Evolutionary conservation across 2,797 vertebrate genomes (phyloP).

Genomic region (Argya squamiceps): DNA sequence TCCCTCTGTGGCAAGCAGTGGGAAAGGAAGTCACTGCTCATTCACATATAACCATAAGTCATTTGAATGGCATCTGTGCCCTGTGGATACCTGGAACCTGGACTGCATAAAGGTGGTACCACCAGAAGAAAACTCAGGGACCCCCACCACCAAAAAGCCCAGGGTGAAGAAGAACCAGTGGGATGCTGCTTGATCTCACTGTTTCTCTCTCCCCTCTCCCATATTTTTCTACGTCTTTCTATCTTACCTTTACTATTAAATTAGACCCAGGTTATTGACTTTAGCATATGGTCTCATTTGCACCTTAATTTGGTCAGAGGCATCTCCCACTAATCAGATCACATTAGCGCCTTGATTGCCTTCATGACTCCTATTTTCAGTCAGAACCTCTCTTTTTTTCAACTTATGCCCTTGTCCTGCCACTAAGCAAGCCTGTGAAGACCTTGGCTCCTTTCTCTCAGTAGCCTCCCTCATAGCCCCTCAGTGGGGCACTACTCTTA

Average conservation of each 20-base stretch:
- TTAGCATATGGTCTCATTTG: not conserved
- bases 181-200: not conserved
- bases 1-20: not conserved
- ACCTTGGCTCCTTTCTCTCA: not conserved
- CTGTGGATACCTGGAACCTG: not conserved
- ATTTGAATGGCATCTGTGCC: not conserved
- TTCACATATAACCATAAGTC: not conserved
- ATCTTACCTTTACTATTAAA: not conserved
- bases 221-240: not conserved
- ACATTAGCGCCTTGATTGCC: not conserved
- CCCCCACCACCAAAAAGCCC: not conserved
- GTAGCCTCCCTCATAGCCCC: rapidly evolving
- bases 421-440: not conserved
- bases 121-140: not conserved
- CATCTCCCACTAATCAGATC: not conserved
- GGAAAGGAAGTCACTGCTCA: not conserved
- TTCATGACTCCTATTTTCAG: not conserved
- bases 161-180: not conserved
- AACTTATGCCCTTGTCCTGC: not conserved
- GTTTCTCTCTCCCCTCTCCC: not conserved
- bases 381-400: not conserved
- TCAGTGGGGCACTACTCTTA: not conserved
- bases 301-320: rapidly evolving
- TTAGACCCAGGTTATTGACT: not conserved
- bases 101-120: no score